phyloP scores from a whole-genome alignment of 35 echinoderm and acorn worm genomes.

The Antedon bifida region DNA sequence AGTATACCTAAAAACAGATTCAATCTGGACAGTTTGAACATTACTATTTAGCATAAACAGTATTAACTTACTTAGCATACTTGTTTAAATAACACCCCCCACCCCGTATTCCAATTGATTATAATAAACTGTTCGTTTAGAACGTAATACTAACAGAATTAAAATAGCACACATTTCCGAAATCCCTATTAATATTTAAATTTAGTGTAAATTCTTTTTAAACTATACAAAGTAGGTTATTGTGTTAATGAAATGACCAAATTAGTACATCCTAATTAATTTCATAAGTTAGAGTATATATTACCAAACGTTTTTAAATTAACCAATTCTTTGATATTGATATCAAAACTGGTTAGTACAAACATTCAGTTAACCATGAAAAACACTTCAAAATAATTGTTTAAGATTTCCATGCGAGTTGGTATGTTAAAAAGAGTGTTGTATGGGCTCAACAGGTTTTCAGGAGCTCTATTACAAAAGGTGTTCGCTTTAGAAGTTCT shows the following conservation, averaged over 20 bases:
- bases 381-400: not conserved
- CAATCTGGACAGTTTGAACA: no score
- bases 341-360: not conserved
- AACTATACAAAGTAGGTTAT: no score
- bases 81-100: no score
- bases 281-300: not conserved
- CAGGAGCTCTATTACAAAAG: not conserved
- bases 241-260: not conserved
- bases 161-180: no score
- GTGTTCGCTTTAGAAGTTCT: not conserved
- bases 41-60: no score
- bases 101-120: no score
- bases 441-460: not conserved
- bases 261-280: not conserved
- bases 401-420: not conserved
- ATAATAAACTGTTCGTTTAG: no score
- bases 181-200: no score
- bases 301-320: not conserved
- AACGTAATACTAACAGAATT: no score
- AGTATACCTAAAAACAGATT: no score
- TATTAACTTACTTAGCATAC: no score
- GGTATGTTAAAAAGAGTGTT: not conserved
- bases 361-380: not conserved
- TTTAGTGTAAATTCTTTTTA: no score
- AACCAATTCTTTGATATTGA: not conserved